Conservation (phyloP, 1,140 invertebrate species). For the Parasteatoda tepidariorum region DNA sequence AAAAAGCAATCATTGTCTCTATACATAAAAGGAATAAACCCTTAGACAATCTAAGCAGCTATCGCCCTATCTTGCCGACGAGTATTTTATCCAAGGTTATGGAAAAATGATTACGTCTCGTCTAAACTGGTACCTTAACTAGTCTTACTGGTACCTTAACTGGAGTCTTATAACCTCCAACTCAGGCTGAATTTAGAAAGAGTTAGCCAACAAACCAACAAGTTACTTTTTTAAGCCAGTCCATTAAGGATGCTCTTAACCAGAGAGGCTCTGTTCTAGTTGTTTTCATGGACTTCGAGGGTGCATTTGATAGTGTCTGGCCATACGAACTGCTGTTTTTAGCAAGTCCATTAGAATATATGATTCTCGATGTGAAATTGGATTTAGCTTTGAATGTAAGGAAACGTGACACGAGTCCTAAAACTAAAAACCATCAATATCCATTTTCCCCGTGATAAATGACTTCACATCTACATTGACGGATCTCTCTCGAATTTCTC, state of each 20-base stretch:
- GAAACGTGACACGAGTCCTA: too few species aligned
- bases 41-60: background rate
- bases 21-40: background rate
- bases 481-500: too few species aligned
- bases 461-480: too few species aligned
- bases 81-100: conserved; percentile 8
- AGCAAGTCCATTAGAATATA: too few species aligned
- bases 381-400: too few species aligned
- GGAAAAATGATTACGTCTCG: background rate
- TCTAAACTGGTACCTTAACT: background rate
- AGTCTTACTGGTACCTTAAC: too few species aligned
- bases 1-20: background rate
- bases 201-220: background rate
- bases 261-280: background rate
- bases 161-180: background rate
- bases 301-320: conserved; percentile 23
- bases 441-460: too few species aligned
- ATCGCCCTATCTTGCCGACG: background rate
- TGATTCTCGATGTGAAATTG: too few species aligned
- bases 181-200: conserved; percentile 10
- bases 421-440: too few species aligned
- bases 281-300: conserved; percentile 16
- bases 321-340: background rate
- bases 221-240: background rate
- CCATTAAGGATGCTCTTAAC: conserved; percentile 2